Conservation (phyloP, 2,797 vertebrate genomes). For the Leuciscus waleckii region DNA sequence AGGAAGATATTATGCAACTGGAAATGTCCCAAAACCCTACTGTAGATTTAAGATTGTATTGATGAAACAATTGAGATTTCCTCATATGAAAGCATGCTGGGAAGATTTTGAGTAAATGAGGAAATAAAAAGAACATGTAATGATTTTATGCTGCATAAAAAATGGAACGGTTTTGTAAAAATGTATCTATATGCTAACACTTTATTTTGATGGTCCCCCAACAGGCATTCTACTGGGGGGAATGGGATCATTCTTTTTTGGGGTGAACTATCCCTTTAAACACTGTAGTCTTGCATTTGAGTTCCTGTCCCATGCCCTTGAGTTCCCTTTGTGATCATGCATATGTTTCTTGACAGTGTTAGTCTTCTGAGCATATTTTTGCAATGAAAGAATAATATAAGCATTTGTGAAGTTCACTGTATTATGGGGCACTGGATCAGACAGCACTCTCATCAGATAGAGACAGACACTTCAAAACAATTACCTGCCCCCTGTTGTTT, state of each 20-base stretch:
- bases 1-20: background rate
- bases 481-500: slow-evolving; percentile 47
- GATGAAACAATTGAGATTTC: slow-evolving; percentile 3
- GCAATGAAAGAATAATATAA: background rate
- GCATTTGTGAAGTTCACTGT: slow-evolving; percentile 22
- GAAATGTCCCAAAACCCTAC: background rate
- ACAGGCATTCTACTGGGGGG: background rate
- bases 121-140: background rate
- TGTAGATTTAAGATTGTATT: slow-evolving; percentile 4
- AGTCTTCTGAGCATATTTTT: background rate
- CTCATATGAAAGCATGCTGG: background rate
- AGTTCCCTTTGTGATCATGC: background rate
- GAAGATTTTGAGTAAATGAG: background rate
- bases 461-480: slow-evolving; percentile 45
- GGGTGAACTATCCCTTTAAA: background rate
- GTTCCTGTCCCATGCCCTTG: background rate
- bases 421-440: background rate
- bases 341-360: background rate
- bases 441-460: slow-evolving; percentile 23
- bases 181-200: background rate
- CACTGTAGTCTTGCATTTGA: background rate
- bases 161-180: background rate
- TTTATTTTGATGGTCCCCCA: background rate
- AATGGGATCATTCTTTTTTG: background rate
- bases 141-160: background rate